Evolutionary conservation across 2,888 invertebrate species (phyloP).

Genomic region (Allacma fusca): DNA sequence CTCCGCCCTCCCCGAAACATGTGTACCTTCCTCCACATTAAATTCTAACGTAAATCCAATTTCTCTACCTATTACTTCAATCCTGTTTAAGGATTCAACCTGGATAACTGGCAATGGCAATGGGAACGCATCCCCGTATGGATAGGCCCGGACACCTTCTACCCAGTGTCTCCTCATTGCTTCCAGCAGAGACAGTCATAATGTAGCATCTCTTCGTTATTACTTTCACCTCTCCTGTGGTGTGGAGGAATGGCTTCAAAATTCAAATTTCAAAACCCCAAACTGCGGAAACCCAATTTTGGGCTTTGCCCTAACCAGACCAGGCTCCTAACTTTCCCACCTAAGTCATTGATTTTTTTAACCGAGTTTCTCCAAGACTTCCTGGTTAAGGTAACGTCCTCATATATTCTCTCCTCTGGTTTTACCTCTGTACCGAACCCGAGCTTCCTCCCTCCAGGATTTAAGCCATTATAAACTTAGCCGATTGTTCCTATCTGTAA

Average conservation of each 20-base stretch:
- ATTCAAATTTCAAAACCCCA: conserved; percentile 5
- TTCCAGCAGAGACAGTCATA: conserved; percentile 2
- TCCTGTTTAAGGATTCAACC: conserved; percentile 16
- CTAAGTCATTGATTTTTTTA: background rate
- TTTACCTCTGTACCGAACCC: no score
- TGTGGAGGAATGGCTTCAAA: background rate
- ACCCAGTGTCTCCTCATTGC: background rate
- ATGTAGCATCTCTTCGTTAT: background rate
- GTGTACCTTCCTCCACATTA: background rate
- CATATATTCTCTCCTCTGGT: no score
- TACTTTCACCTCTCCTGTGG: background rate
- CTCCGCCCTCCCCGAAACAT: background rate
- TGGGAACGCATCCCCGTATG: no score
- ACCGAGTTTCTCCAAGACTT: no score
- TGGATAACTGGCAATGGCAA: no score
- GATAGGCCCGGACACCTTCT: no score
- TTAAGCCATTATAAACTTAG: no score
- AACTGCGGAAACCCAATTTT: background rate
- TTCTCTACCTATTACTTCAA: conserved; percentile 12
- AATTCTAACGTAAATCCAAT: conserved; percentile 5
- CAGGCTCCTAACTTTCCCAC: background rate
- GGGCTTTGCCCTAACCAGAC: background rate
- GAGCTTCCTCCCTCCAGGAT: no score
- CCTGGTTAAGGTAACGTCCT: no score
- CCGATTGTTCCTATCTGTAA: no score